phyloP scores from a whole-genome alignment of 2,113 vertebrate species.

The Malurus alboscapulatus region DNA sequence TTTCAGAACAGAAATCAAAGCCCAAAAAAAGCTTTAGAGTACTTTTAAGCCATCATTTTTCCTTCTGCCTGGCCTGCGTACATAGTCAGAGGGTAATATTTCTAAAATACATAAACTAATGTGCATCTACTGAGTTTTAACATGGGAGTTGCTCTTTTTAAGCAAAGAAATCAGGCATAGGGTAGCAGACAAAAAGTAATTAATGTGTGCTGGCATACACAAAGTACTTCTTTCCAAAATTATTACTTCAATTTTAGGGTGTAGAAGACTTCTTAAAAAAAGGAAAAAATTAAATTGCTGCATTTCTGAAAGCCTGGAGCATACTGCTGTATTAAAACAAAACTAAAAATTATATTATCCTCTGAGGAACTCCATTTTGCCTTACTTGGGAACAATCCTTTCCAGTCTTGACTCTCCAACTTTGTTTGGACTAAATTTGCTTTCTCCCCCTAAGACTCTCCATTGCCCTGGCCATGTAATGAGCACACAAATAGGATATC shows the following conservation, averaged over 20 bases:
- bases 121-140: not conserved
- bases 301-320: not conserved
- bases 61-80: not conserved
- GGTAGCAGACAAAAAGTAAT: not conserved
- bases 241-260: not conserved
- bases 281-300: not conserved
- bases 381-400: not conserved
- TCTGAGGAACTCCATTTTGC: not conserved
- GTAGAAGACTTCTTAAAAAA: not conserved
- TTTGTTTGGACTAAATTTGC: not conserved
- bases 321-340: not conserved
- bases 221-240: not conserved
- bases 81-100: not conserved
- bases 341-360: not conserved
- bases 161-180: not conserved
- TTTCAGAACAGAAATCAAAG: not conserved
- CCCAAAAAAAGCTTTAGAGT: not conserved
- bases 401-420: not conserved
- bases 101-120: not conserved
- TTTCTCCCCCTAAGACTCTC: not conserved
- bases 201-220: accelerated
- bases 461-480: not conserved
- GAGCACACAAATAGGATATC: not conserved
- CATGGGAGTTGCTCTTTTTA: not conserved
- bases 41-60: not conserved